These are phyloP conservation scores for Perognathus longimembris DNA, from an alignment of 2,113 vertebrate genomes.

Conservation along the genomic window DNA sequence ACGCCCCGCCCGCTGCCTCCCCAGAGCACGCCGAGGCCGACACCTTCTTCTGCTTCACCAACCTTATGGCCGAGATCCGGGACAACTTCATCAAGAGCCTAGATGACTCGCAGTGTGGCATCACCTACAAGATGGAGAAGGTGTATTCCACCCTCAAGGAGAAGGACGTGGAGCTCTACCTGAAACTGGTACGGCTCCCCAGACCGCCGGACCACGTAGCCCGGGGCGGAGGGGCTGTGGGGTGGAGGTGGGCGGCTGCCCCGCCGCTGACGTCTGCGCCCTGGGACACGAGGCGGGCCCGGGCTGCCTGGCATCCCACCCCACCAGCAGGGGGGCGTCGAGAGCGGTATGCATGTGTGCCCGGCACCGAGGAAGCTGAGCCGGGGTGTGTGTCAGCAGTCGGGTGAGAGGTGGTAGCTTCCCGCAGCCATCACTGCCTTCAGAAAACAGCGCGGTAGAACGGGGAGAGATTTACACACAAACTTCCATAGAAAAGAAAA, in stretches of 20 bases:
- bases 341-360: accelerated
- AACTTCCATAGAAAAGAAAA: no score
- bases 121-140: conserved; percentile 98
- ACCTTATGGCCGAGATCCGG: conserved; percentile 98
- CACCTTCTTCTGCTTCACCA: conserved; percentile 99
- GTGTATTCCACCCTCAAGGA: conserved; percentile 97
- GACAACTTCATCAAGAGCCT: conserved; percentile 99
- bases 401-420: no score
- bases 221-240: no score
- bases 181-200: conserved; percentile 92
- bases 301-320: no score
- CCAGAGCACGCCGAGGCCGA: conserved; percentile 97
- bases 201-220: accelerated
- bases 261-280: no score
- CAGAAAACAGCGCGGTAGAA: no score
- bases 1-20: background rate
- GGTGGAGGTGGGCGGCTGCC: no score
- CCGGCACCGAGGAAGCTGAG: background rate
- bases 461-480: no score
- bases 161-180: conserved; percentile 94
- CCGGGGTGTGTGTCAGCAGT: no score
- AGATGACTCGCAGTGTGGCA: conserved; percentile 98
- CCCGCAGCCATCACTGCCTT: no score
- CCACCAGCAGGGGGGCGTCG: background rate
- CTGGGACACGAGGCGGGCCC: no score